Base-by-base conservation (phyloP, 23 tunicate genomes). In the Trididemnum clinides region DNA sequence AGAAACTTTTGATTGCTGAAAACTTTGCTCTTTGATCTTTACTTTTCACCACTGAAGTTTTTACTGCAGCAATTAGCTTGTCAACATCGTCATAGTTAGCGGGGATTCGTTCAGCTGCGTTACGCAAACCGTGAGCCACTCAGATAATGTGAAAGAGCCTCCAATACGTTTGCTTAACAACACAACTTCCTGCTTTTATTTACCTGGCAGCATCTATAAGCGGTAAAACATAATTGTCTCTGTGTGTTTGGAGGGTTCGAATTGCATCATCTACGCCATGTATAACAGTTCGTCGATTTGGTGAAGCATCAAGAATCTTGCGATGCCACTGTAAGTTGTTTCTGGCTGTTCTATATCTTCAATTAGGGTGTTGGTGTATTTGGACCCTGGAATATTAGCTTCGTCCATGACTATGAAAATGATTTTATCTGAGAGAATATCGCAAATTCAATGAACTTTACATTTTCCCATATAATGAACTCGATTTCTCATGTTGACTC, bases 121-220 rank as follows among this genome's bases (percentile, higher is more conserved):
- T 71, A 71, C 51, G 83, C 66, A 78, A 29, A 29, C 25, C 66
- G 30, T 78, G 83, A 78, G 83, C 83, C 66, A 78, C 65, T 20
- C 83, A 78, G 65, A 66, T 51, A 1, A 78, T 51, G 50, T 78
- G 83, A 78, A 78, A 78, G 38, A 78, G 83, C 83, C 66, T 78
- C 26, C 66, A 66, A 78, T 51, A 78, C 38, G 37, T 50, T 78
- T 78, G 37, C 51, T 78, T 78, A 50, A 78, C 34, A 26, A 78
- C 65, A 50, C 66, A 34, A 50, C 83, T 37, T 50, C 66, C 66
- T 51, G 83, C 50, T 51, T 65, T 78, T 66, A 78, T 78, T 65
- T 78, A 78, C 66, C 65, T 50, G 27, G 83, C 83, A 51, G 83
- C 83, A 78, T 78, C 83, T 78, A 66, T 50, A 20, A 50, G 83